Base-by-base conservation (phyloP, 92 coral and sea anemone species). In the Bergia sp. region DNA sequence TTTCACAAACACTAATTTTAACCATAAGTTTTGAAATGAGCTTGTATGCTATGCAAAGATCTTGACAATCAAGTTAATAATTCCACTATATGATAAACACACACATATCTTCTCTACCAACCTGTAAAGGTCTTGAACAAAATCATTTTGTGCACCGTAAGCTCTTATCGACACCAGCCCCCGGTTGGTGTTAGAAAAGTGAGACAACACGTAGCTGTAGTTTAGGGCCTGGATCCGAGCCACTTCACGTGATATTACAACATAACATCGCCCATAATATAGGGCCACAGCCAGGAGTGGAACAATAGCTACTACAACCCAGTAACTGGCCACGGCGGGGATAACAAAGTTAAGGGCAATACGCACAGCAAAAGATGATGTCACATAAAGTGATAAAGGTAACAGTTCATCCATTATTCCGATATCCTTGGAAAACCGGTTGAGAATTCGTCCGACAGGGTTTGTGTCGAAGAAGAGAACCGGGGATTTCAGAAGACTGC, bases 191-290 rank as follows among this genome's bases (percentile, higher is more conserved):
- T 65, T 65, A 65, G 73, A 65, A 65, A 29, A 29, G 29, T 29
- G 29, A 29, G 29, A 29, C 29, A 29, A 29, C 29, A 29, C 29
- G 29, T 29, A 65, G 29, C 73, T 65, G 73, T 65, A 65, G 13
- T 6, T 65, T 65, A 65, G 73, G 73, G 73, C 73, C 73, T 65
- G 73, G 73, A 65, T 65, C 73, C 73, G 73, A 65, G 73, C 73
- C 21, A 65, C 73, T 16, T 65, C 73, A 8, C 53, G 53, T 47
- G 53, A 47, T 47, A 47, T 47, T 47, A 47, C 53, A 47, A 47
- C 53, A 47, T 65, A 65, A 65, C n/a, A 16, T n/a, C 73, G 29
- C 7, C 73, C 73, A 6, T 65, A 65, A 65, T 65, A 65, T n/a
- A 65, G 15, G 20, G 73, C 73, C 4, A 65, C 18, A 65, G 29